Conservation (phyloP, 2,797 vertebrate species). For the Hypotaenidia philippensis region DNA sequence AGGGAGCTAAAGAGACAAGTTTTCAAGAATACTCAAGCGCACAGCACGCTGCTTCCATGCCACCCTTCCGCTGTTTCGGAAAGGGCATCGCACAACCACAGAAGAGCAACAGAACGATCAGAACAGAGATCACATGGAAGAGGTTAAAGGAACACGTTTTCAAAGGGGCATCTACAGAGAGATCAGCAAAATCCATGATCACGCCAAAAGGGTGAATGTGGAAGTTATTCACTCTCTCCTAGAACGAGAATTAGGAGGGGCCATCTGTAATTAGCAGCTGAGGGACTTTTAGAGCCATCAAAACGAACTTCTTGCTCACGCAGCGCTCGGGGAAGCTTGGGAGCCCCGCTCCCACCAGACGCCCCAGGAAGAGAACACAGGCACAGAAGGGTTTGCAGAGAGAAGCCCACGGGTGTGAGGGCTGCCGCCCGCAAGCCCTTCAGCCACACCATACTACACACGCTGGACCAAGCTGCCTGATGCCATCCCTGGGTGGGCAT, state of each 20-base stretch:
- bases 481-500: not conserved
- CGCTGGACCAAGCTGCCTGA: fast-evolving
- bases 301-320: fast-evolving
- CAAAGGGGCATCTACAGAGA: not conserved
- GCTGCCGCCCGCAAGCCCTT: not conserved
- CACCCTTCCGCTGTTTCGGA: not conserved
- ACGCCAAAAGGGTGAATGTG: not conserved
- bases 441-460: fast-evolving
- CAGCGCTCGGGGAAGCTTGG: fast-evolving
- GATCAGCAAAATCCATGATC: not conserved
- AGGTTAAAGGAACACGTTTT: not conserved
- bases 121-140: fast-evolving
- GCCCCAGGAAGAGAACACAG: not conserved
- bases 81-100: not conserved
- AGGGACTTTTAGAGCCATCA: not conserved
- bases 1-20: not conserved
- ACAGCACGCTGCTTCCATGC: fast-evolving
- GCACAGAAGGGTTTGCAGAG: too few species aligned
- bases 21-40: not conserved
- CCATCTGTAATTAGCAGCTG: not conserved
- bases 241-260: not conserved
- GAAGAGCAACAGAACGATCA: not conserved
- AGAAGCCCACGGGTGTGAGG: too few species aligned
- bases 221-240: not conserved
- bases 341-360: too few species aligned